Evolutionary conservation across 2,888 invertebrate species (phyloP), one percentile per base, ranked within the genome.

Genomic region (Xylota sylvarum): DNA sequence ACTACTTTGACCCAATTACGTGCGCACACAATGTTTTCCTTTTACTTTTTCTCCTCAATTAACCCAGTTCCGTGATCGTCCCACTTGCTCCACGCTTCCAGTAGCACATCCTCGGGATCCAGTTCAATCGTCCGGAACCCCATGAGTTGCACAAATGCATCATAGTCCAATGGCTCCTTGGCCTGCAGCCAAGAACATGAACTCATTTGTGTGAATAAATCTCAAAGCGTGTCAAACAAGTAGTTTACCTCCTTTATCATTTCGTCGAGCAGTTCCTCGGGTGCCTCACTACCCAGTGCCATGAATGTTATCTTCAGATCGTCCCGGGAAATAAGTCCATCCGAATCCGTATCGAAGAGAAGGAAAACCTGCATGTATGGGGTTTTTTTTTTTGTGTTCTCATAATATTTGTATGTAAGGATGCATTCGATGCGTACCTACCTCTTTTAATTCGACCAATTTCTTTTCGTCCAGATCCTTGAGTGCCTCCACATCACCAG

Each of bases 391-490:
- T 64, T 69, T 35, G 62, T 19, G n/a, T 9, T 17, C 35, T 30
- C 5, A 14, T 60, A 67, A 64, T 55, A 19, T 35, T 60, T 37
- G 37, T n/a, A 50, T 7, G n/a, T 9, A 7, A 52, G 50, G 9
- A 23, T 48, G 62, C 10, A 19, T 27, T 32, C 35, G 5, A n/a
- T 17, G 76, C 48, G 77, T 88, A 89, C 23, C 23, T 92, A 95
- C 95, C 94, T 95, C 95, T 91, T 94, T 94, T n/a, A 95, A 90
- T 90, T 95, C 95, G 77, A 94, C 94, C 87, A 95, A 91, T 91
- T 95, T 95, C 83, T 91, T 92, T 89, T 95, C 94, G 88, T 95
- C 95, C 88, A 95, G 91, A 89, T 95, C 94, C 27, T 94, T 93
- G 62, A 94, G 90, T 12, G 94, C 93, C 88, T 94, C 93, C n/a